These are phyloP conservation scores for Ammospiza nelsoni DNA, from an alignment of 2,113 vertebrate genomes.

Conservation along the genomic window DNA sequence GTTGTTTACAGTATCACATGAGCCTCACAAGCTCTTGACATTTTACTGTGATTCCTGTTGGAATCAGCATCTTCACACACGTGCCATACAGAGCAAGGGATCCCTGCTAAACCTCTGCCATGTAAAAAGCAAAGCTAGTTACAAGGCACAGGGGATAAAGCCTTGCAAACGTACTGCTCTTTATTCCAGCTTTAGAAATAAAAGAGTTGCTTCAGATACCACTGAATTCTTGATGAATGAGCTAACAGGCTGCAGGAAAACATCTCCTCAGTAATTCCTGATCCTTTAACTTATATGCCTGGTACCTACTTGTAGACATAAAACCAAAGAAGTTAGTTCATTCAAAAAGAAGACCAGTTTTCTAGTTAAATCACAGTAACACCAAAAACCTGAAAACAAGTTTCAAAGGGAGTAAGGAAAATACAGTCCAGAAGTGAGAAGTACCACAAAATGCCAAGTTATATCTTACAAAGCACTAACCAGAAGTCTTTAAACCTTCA, in stretches of 20 bases:
- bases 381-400: background rate
- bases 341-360: background rate
- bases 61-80: background rate
- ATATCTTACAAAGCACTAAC: conserved; percentile 19
- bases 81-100: background rate
- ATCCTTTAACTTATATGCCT: background rate
- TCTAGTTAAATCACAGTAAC: background rate
- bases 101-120: background rate
- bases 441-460: conserved; percentile 3
- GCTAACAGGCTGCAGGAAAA: background rate
- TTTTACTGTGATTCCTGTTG: background rate
- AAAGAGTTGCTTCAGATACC: background rate
- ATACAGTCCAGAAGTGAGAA: background rate
- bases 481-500: conserved; percentile 42
- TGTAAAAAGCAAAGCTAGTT: background rate
- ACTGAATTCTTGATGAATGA: background rate
- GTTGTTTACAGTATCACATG: background rate
- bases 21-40: background rate
- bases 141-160: background rate
- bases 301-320: background rate
- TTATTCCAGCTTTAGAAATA: background rate
- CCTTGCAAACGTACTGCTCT: fast-evolving
- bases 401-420: background rate
- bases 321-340: background rate
- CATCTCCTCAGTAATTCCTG: background rate